Conservation (phyloP, 2,888 invertebrate species). For the Crossocerus cetratus region DNA sequence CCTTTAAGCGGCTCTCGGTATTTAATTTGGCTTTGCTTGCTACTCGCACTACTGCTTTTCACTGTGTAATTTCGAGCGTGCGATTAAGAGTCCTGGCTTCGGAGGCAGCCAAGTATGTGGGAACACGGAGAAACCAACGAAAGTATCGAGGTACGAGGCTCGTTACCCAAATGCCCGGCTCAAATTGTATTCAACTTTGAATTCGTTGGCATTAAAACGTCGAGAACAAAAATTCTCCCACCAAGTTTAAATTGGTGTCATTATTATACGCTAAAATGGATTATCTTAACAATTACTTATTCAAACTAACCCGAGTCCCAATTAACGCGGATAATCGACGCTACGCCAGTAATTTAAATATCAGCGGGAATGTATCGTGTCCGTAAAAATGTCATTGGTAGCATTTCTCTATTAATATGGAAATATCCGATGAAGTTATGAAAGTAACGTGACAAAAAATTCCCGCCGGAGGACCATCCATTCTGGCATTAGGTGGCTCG, state of each 20-base stretch:
- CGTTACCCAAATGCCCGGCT: too few relatives aligned
- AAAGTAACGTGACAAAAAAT: background rate
- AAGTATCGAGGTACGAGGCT: too few relatives aligned
- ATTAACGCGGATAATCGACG: too few relatives aligned
- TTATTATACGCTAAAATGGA: too few relatives aligned
- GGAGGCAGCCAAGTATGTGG: conserved; percentile 25
- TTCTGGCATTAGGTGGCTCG: background rate
- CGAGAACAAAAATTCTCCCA: too few relatives aligned
- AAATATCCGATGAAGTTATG: background rate
- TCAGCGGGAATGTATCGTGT: background rate
- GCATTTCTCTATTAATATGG: background rate
- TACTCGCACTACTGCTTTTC: conserved; percentile 22
- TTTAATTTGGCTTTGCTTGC: conserved; percentile 46
- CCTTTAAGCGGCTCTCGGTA: conserved; percentile 39
- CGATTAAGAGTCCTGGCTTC: conserved; percentile 18
- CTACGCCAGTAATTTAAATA: background rate
- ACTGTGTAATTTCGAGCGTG: conserved; percentile 46
- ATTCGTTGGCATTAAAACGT: too few relatives aligned
- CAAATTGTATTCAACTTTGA: too few relatives aligned
- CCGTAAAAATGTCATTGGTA: background rate
- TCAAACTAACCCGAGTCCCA: too few relatives aligned
- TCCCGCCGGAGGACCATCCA: background rate
- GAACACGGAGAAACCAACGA: conserved; percentile 18
- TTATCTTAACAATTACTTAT: too few relatives aligned
- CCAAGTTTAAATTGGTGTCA: too few relatives aligned